Percentiles rank a stretch among this genome's conserved stretches.
Conservation (phyloP, 2,888 invertebrate genomes). For the Nysson spinosus region DNA sequence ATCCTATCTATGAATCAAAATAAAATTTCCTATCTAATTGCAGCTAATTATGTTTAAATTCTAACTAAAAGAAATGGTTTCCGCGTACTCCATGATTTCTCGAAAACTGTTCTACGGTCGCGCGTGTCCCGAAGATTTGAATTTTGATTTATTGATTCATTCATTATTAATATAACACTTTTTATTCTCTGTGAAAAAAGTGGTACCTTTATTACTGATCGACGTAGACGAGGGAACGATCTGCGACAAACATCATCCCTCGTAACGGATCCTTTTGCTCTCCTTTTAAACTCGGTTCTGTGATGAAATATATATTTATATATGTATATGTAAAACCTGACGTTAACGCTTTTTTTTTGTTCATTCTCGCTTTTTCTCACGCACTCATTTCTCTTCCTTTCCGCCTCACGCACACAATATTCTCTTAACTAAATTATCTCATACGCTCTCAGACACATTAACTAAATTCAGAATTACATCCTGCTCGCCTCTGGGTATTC, state of each 20-base stretch:
- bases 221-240: conserved; percentile 23
- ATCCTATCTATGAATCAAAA: conserved; percentile 74
- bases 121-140: conserved; percentile 27
- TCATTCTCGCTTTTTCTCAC: no score
- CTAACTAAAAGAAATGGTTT: conserved; percentile 67
- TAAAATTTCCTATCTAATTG: conserved; percentile 76
- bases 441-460: conserved; percentile 44
- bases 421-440: conserved; percentile 43
- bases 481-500: conserved; percentile 17
- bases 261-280: no score
- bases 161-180: no score
- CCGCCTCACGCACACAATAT: conserved; percentile 34
- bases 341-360: conserved; percentile 12
- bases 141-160: conserved; percentile 52
- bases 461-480: conserved; percentile 40
- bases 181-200: conserved; percentile 7
- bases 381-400: conserved; percentile 2
- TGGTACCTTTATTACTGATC: conserved; percentile 33
- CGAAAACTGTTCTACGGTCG: conserved; percentile 2
- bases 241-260: no score
- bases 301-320: conserved; percentile 20
- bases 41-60: conserved; percentile 66
- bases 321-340: conserved; percentile 37
- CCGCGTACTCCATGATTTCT: conserved; percentile 31
- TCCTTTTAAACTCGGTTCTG: no score